These are phyloP conservation scores for Gopherus flavomarginatus DNA, from an alignment of 2,113 vertebrate species.

Conservation along the genomic window DNA sequence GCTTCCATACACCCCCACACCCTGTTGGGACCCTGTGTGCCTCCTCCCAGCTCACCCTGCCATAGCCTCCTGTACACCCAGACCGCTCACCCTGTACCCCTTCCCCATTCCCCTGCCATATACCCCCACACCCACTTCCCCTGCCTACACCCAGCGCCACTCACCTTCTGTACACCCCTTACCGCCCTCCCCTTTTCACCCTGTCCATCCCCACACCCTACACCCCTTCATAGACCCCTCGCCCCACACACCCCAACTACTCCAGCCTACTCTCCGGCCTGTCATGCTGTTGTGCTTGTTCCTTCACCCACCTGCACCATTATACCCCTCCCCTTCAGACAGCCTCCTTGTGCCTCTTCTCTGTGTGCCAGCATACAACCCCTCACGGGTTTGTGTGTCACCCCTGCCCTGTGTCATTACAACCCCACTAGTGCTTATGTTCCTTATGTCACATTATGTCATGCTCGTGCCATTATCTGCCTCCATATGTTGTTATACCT, in stretches of 20 bases:
- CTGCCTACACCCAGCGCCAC: background rate
- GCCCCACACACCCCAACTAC: background rate
- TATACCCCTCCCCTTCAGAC: background rate
- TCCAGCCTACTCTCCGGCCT: background rate
- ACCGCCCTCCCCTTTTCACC: background rate
- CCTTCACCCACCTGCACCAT: background rate
- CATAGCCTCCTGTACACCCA: too few species aligned
- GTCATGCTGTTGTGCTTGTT: background rate
- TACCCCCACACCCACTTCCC: too few species aligned
- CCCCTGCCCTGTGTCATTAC: background rate
- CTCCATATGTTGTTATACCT: background rate
- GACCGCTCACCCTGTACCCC: too few species aligned
- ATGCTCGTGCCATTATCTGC: background rate
- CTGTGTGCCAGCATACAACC: background rate
- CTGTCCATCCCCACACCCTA: background rate
- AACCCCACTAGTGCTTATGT: background rate
- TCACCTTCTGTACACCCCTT: background rate
- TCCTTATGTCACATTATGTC: background rate
- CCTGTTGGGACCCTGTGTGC: too few species aligned
- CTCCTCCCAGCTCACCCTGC: too few species aligned
- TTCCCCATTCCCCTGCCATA: too few species aligned
- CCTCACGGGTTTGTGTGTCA: background rate
- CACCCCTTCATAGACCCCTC: background rate
- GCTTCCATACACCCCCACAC: too few species aligned
- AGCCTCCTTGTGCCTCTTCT: background rate